Conservation (phyloP, 2,797 vertebrate genomes). For the Crocodylus rhombifer region DNA sequence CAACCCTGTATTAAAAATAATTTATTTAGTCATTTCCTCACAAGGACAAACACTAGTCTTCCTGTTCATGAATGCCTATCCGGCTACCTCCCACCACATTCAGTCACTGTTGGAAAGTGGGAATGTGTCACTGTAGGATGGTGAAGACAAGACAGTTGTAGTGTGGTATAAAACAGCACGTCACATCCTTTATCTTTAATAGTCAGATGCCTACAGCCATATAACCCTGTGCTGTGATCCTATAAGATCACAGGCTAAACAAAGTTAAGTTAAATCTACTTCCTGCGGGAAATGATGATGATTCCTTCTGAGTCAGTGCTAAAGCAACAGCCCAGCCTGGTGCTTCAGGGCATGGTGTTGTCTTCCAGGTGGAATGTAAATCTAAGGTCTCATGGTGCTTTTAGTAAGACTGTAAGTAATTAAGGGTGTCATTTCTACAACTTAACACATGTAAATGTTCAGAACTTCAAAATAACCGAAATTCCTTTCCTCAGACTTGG, state of each 20-base stretch:
- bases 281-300: conserved; percentile 54
- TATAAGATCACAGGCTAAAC: background rate
- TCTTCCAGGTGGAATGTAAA: conserved; percentile 17
- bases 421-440: background rate
- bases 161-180: background rate
- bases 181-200: background rate
- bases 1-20: background rate
- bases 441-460: background rate
- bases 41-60: conserved; percentile 5
- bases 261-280: background rate
- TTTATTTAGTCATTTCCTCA: background rate
- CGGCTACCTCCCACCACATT: background rate
- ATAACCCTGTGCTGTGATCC: rapidly evolving
- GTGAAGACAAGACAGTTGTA: background rate
- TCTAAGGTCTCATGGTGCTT: conserved; percentile 14
- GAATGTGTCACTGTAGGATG: background rate
- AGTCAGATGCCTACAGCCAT: background rate
- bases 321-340: conserved; percentile 12
- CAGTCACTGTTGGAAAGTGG: background rate
- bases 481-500: background rate
- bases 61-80: background rate
- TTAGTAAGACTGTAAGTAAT: background rate
- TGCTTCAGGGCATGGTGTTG: conserved; percentile 29
- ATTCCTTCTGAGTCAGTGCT: conserved; percentile 30
- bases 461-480: background rate